phyloP scores from a whole-genome alignment of 1,140 invertebrate species.

The Dinoponera quadriceps region DNA sequence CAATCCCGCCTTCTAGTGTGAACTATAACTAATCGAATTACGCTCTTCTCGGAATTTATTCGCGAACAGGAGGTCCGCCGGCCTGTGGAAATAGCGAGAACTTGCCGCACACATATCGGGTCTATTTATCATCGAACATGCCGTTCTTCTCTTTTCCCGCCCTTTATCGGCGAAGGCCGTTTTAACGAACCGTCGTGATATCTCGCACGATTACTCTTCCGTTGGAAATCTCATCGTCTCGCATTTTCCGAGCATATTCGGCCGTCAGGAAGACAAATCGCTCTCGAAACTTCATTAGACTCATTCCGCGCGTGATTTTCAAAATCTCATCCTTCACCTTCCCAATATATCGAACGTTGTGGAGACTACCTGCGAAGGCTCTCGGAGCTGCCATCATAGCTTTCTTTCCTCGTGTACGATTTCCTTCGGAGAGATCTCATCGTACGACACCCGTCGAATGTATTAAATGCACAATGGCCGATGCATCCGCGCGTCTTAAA shows the following conservation, averaged over 20 bases:
- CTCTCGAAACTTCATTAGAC: constrained; percentile 7
- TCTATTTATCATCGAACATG: background rate
- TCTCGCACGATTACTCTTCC: background rate
- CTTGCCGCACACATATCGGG: background rate
- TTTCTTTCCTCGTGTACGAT: constrained; percentile 1
- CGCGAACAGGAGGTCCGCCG: background rate
- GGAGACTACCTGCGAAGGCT: background rate
- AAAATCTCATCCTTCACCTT: constrained; percentile 17
- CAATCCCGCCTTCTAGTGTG: constrained; percentile 34
- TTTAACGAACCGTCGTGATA: background rate
- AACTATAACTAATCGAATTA: constrained; percentile 58
- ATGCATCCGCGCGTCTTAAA: constrained; percentile 64
- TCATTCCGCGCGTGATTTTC: constrained; percentile 15
- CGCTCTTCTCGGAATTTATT: constrained; percentile 41
- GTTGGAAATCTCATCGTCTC: background rate
- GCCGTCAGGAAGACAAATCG: constrained; percentile 25
- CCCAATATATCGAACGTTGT: constrained; percentile 4
- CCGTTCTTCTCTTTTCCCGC: background rate
- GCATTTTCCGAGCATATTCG: background rate
- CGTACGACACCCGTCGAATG: constrained; percentile 31
- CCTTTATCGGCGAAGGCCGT: background rate
- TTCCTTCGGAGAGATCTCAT: constrained; percentile 34
- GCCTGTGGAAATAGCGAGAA: background rate
- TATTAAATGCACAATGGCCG: constrained; percentile 65
- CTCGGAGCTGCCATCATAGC: background rate